These are phyloP conservation scores for Guaruba guarouba DNA, from an alignment of 2,113 vertebrate species.

Conservation along the genomic window DNA sequence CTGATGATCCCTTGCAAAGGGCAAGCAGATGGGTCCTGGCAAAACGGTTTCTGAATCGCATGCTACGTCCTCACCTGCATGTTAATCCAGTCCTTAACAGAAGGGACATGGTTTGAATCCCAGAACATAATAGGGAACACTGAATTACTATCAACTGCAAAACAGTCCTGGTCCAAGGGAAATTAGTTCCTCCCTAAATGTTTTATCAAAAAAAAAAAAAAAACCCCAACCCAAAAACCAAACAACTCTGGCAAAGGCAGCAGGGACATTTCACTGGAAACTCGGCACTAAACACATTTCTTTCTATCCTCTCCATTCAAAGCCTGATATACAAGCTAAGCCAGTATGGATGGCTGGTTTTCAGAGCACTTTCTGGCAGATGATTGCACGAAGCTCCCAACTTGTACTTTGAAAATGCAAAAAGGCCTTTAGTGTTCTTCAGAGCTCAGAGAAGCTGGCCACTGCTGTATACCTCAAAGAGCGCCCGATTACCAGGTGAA, in stretches of 20 bases:
- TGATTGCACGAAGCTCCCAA: background rate
- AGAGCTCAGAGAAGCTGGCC: background rate
- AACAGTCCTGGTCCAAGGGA: background rate
- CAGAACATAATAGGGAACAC: background rate
- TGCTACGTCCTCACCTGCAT: fast-evolving
- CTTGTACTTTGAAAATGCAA: background rate
- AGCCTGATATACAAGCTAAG: background rate
- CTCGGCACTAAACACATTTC: background rate
- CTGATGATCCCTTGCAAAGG: background rate
- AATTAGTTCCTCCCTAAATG: background rate
- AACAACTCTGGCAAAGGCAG: background rate
- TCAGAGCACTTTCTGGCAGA: background rate
- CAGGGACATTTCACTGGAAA: background rate
- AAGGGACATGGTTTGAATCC: background rate
- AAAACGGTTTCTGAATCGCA: fast-evolving
- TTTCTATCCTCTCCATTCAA: background rate
- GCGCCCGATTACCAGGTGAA: background rate
- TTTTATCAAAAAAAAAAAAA: background rate
- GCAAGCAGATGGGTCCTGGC: background rate
- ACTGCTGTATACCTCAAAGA: background rate
- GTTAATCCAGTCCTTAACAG: background rate
- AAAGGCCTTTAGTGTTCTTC: background rate
- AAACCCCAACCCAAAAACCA: background rate
- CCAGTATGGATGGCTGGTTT: background rate
- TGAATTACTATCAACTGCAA: background rate